Evolutionary conservation across 2,888 invertebrate genomes (phyloP).

Genomic region (Cistogaster globosa): DNA sequence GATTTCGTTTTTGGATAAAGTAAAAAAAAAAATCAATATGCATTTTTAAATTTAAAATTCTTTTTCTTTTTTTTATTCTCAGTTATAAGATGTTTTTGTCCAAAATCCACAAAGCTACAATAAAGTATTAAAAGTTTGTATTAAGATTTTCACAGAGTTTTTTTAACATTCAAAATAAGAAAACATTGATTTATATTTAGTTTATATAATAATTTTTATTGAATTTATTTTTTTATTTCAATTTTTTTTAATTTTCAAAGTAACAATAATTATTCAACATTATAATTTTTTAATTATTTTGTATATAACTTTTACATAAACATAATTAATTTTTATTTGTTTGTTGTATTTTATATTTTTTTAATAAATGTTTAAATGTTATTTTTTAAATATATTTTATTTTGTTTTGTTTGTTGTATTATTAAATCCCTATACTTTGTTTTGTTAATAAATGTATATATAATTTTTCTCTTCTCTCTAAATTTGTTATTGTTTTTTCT

Average conservation of each 20-base stretch:
- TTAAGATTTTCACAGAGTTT: no score
- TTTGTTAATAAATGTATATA: constrained; percentile 71
- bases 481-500: constrained; percentile 25
- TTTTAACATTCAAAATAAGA: constrained; percentile 52
- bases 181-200: constrained; percentile 75
- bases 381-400: constrained; percentile 59
- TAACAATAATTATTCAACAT: constrained; percentile 81
- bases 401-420: constrained; percentile 57
- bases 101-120: no score
- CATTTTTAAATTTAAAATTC: no score
- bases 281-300: constrained; percentile 74
- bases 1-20: no score
- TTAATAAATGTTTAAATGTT: constrained; percentile 63
- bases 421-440: constrained; percentile 77
- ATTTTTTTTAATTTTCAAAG: constrained; percentile 80
- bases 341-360: constrained; percentile 53
- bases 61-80: no score
- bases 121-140: no score
- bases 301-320: constrained; percentile 71
- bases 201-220: constrained; percentile 75
- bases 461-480: constrained; percentile 73
- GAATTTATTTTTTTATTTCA: constrained; percentile 70
- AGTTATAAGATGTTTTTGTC: no score
- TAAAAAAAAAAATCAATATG: no score
- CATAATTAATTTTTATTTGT: constrained; percentile 71